These are phyloP conservation scores for Staurois parvus DNA, from an alignment of 2,797 vertebrate species.

Conservation along the genomic window DNA sequence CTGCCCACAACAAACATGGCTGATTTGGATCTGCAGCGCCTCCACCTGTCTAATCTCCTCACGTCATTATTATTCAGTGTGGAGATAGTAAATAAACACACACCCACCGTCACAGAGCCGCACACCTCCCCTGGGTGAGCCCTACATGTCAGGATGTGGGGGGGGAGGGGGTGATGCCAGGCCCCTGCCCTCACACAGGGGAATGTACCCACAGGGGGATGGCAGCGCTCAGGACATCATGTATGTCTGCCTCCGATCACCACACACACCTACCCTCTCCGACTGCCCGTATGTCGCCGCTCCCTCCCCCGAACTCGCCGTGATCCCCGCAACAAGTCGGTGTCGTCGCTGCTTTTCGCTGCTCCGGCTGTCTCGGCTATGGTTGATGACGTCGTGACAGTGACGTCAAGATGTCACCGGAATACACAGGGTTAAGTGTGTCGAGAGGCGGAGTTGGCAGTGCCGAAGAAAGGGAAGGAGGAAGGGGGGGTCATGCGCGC, in stretches of 20 bases:
- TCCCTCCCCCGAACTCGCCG: background rate
- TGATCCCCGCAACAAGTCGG: constrained; percentile 34
- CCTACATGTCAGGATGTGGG: background rate
- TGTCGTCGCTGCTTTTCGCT: constrained; percentile 23
- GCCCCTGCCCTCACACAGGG: background rate
- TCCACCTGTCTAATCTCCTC: constrained; percentile 35
- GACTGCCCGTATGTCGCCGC: background rate
- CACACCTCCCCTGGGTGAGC: background rate
- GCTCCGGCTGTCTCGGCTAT: constrained; percentile 19
- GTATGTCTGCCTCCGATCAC: background rate
- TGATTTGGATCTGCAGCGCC: background rate
- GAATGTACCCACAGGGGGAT: background rate
- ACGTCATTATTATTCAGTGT: constrained; percentile 11
- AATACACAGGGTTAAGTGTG: constrained; percentile 41
- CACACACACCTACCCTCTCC: background rate
- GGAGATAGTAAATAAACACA: constrained; percentile 22
- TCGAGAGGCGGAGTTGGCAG: background rate
- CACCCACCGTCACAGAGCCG: background rate
- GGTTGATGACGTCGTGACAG: constrained; percentile 52
- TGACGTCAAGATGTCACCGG: constrained; percentile 35
- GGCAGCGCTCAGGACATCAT: background rate
- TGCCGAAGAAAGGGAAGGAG: background rate
- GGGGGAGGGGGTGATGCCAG: no score
- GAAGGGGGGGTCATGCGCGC: background rate
- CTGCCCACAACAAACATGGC: constrained; percentile 58